These are phyloP conservation scores for Erannis defoliaria DNA, from an alignment of 2,888 invertebrate genomes.

Conservation along the genomic window DNA sequence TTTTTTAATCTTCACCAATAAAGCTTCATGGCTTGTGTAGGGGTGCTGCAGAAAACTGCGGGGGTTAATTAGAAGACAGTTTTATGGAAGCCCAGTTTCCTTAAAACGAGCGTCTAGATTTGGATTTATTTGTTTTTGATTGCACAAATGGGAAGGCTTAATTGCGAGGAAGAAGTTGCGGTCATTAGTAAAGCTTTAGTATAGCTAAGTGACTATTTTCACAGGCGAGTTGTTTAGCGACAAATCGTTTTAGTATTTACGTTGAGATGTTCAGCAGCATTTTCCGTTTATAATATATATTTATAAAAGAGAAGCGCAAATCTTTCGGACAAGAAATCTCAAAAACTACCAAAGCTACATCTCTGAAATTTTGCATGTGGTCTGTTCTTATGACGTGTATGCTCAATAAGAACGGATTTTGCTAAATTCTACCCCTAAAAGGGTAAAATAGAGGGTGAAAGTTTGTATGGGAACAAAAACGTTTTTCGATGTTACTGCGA, in stretches of 20 bases:
- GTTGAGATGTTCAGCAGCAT: not conserved
- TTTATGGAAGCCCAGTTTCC: slow-evolving; percentile 24
- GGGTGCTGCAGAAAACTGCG: slow-evolving; percentile 1
- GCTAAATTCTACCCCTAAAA: too few relatives aligned
- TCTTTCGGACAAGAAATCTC: too few relatives aligned
- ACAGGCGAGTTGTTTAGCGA: not conserved
- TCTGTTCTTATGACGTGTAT: too few relatives aligned
- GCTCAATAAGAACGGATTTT: too few relatives aligned
- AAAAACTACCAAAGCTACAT: too few relatives aligned
- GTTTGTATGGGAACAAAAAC: too few relatives aligned
- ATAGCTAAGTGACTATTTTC: not conserved
- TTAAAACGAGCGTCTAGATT: slow-evolving; percentile 33
- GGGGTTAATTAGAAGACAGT: slow-evolving; percentile 22
- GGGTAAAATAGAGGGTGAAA: too few relatives aligned
- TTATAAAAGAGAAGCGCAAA: too few relatives aligned
- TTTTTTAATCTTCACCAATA: slow-evolving; percentile 8
- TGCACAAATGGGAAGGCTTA: slow-evolving; percentile 12
- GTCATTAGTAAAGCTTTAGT: slow-evolving; percentile 13
- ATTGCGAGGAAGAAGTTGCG: slow-evolving; percentile 5
- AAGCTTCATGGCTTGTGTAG: slow-evolving; percentile 13
- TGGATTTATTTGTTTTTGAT: slow-evolving; percentile 39
- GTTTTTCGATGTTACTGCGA: too few relatives aligned
- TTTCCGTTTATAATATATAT: too few relatives aligned
- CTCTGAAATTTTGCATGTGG: too few relatives aligned
- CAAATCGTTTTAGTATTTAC: not conserved